Evolutionary conservation across 1,140 invertebrate species (phyloP).

Genomic region (Vanessa atalanta): DNA sequence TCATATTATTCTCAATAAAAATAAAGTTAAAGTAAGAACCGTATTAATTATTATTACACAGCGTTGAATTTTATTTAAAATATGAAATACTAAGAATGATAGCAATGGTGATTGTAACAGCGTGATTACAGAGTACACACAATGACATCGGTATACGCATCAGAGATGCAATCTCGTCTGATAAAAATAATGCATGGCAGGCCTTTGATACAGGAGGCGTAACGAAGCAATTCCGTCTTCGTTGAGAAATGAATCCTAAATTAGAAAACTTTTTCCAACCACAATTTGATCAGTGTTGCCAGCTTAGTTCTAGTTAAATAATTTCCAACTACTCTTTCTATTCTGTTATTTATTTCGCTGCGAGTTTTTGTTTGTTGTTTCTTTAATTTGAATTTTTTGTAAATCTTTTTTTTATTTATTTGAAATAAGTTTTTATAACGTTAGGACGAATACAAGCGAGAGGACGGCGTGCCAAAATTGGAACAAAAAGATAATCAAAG

Average conservation of each 20-base stretch:
- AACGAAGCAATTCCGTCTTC: conserved; percentile 28
- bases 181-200: neutral
- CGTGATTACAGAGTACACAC: neutral
- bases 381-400: neutral
- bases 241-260: conserved; percentile 43
- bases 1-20: too few relatives aligned
- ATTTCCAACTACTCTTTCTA: conserved; percentile 7
- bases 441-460: too few relatives aligned
- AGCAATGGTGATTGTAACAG: neutral
- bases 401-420: neutral
- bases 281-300: conserved; percentile 35
- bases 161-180: neutral
- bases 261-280: conserved; percentile 41
- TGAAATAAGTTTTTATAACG: too few relatives aligned
- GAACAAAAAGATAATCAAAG: too few relatives aligned
- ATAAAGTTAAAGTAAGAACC: too few relatives aligned
- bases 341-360: neutral
- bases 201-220: conserved; percentile 24
- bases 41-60: too few relatives aligned
- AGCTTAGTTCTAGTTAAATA: conserved; percentile 16
- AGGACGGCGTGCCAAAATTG: too few relatives aligned
- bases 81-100: neutral
- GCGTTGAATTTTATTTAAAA: too few relatives aligned
- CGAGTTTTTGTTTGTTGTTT: neutral
- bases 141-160: neutral